Base-by-base conservation (phyloP, 2,797 vertebrate genomes). In the Vipera ursinii region DNA sequence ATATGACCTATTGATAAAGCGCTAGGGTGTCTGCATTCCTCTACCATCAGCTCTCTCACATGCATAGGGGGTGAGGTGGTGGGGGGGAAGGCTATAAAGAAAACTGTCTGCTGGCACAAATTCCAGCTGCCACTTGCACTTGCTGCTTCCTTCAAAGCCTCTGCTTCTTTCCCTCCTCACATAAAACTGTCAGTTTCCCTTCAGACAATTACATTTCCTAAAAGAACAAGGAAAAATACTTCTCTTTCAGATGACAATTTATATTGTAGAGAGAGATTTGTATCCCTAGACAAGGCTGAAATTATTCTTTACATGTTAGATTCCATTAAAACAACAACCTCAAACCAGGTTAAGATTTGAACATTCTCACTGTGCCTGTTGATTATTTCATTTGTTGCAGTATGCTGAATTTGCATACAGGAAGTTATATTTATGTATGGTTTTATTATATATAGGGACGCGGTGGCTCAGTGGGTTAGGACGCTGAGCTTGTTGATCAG, bases 1-100 rank as follows among this genome's bases (percentile, higher is more conserved):
- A 93, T 91, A 93, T 92, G 94, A 93, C 89, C 78, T 89, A 6
- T 91, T 90, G 93, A 93, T 94, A 94, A 94, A 93, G 69, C 91
- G 78, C 73, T 60, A 93, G 93, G 78, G 55, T 44, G 51, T 51
- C 82, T 82, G 32, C 91, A 90, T 93, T 94, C 93, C 91, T 92
- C 82, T 69, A 57, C 48, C n/a, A 93, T 91, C 85, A 85, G 91
- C n/a, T 48, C 92, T 92, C 89, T 57, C 92, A 91, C 87, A 91
- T 82, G 82, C 59, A n/a, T 91, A 24, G 89, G 60, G 7, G 15
- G 55, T 22, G 24, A 56, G 13, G 61, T 14, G 69, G 20, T 38
- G 38, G 13, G 26, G 3, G 48, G 6, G 86, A 91, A 87, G 7
- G 1, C 32, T 69, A 0, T 6, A 86, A 86, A 93, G 86, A 91